Evolutionary conservation across 2,888 invertebrate species (phyloP).

Genomic region (Chymomyza procnemis): DNA sequence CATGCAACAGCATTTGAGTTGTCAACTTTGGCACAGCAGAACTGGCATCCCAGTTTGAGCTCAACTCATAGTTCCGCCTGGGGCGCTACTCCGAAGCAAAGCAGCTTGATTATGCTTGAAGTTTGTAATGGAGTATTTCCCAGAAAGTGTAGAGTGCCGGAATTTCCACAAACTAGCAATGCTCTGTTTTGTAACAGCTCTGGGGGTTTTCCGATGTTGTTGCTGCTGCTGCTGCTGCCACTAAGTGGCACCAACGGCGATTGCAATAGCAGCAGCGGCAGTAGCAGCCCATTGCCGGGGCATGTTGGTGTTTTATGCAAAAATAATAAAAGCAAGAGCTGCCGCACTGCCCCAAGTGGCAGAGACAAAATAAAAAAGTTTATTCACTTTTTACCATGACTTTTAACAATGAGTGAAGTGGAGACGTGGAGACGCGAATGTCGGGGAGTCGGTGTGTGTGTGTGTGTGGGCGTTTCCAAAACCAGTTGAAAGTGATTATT

Average conservation of each 20-base stretch:
- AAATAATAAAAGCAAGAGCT: not conserved
- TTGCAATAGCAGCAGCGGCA: not conserved
- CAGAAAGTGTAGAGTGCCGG: constrained; percentile 7
- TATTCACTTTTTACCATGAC: constrained; percentile 66
- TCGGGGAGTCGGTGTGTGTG: too few relatives aligned
- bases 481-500: constrained; percentile 68
- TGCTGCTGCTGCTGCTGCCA: constrained; percentile 5
- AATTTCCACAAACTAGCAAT: constrained; percentile 31
- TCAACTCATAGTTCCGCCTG: not conserved
- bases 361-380: constrained; percentile 36
- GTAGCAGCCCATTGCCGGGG: too few relatives aligned
- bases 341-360: not conserved
- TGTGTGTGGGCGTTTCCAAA: constrained; percentile 50
- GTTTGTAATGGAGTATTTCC: not conserved
- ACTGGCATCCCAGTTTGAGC: not conserved
- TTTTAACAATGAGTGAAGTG: constrained; percentile 20
- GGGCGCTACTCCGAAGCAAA: not conserved
- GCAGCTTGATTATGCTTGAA: not conserved
- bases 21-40: not conserved
- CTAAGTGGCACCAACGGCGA: constrained; percentile 6
- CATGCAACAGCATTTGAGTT: not conserved
- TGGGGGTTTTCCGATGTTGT: constrained; percentile 16
- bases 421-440: not conserved
- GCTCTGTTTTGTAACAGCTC: constrained; percentile 20
- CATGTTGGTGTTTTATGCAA: not conserved